Evolutionary conservation across 92 coral and sea anemone species (phyloP), one percentile per base, ranked within the genome.

Genomic region (Porites lobata): DNA sequence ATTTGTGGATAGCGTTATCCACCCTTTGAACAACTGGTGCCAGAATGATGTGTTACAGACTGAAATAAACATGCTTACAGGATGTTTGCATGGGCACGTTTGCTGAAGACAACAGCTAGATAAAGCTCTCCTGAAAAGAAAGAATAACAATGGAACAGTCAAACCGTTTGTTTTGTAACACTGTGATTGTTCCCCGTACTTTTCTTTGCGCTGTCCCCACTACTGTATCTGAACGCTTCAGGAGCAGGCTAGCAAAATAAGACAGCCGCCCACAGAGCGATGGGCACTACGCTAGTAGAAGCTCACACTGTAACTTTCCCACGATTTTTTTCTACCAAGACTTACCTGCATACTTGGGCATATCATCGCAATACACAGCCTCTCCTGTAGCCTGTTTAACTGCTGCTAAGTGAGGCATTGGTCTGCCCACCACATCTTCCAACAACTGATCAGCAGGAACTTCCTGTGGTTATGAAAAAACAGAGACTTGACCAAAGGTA

Each of bases 391-490:
- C 90, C 57, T 95, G 98, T 80, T 95, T 95, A 4, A 77, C 75
- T 13, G 98, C 98, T 20, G 98, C 85, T 38, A 93, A 72, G 72
- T 95, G 98, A 77, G 73, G 64, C 65, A 95, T 53, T 57, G 98
- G 96, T n/a, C 98, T 87, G 21, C 98, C 98, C 50, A 95, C 87
- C 6, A 95, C 96, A 76, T 95, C 98, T 50, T 93, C 93, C 22
- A 74, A 47, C 15, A 80, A 56, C 87, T 95, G 98, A 47, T 88
- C 96, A 69, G 78, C n/a, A 53, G 98, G 98, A 22, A 95, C 98
- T 75, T 95, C 98, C 98, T 95, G 58, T 9, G 17, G 59, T 50
- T 17, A 67, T 43, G 11, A 15, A 1, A 21, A 7, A 52, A 21
- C 8, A n/a, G 4, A 70, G 1, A 2, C 6, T 57, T 15, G 7